Conservation (phyloP, 2,113 vertebrate genomes). For the Rafetus swinhoei region DNA sequence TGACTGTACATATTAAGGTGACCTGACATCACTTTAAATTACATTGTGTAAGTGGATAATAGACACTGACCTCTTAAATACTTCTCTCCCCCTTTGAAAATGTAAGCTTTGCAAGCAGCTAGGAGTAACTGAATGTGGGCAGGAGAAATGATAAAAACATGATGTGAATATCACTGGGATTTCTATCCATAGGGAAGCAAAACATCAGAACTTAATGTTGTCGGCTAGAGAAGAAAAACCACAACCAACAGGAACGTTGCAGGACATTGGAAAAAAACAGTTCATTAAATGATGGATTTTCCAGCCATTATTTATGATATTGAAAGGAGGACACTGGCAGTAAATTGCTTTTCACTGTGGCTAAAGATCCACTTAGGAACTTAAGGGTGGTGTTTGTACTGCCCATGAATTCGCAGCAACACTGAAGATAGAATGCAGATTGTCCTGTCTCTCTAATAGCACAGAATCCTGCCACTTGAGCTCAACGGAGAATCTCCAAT, state of each 20-base stretch:
- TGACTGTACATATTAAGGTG: not conserved
- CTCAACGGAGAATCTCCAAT: not conserved
- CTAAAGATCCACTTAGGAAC: not conserved
- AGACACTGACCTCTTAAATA: not conserved
- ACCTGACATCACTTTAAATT: fast-evolving
- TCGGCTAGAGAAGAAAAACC: not conserved
- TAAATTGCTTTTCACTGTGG: not conserved
- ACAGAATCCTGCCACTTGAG: not conserved
- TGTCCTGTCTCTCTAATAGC: not conserved
- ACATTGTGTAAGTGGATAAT: fast-evolving
- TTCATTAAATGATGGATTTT: not conserved
- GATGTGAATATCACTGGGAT: not conserved
- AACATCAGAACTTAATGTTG: not conserved
- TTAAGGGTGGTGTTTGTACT: not conserved
- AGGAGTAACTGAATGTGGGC: not conserved
- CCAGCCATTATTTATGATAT: not conserved
- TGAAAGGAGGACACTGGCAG: not conserved
- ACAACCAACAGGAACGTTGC: not conserved
- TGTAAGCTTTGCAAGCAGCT: not conserved
- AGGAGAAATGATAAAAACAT: not conserved
- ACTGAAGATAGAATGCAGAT: not conserved
- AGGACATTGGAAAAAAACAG: not conserved
- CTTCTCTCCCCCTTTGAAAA: not conserved
- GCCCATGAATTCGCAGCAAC: not conserved
- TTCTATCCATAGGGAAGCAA: not conserved